Evolutionary conservation across 2,113 vertebrate genomes (phyloP).

Genomic region (Nematolebias whitei): DNA sequence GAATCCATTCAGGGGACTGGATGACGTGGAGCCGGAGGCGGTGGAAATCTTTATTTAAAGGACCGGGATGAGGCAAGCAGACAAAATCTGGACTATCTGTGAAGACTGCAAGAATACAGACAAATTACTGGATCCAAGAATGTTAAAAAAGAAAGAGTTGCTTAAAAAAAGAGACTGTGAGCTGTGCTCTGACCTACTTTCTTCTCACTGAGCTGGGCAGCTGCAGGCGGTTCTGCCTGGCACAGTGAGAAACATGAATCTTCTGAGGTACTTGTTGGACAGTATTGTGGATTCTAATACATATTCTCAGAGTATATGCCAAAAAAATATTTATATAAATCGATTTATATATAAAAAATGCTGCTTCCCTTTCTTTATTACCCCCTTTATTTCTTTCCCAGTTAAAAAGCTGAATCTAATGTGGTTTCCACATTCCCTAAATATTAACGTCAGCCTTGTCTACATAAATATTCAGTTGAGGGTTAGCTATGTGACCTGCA

Average conservation of each 20-base stretch:
- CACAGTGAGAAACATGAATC: constrained; percentile 45
- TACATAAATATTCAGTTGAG: constrained; percentile 38
- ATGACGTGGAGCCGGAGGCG: constrained; percentile 74
- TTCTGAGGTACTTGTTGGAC: constrained; percentile 72
- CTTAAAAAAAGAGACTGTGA: constrained; percentile 36
- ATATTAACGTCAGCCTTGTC: constrained; percentile 60
- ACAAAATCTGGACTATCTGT: constrained; percentile 42
- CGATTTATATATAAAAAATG: constrained; percentile 59
- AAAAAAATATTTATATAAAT: constrained; percentile 69
- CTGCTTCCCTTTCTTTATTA: constrained; percentile 51
- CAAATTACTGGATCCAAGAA: constrained; percentile 57
- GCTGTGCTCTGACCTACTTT: constrained; percentile 67
- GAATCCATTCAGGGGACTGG: constrained; percentile 74
- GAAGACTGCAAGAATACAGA: constrained; percentile 50
- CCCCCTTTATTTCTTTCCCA: constrained; percentile 29
- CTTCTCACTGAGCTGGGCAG: constrained; percentile 50
- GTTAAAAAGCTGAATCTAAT: constrained; percentile 67
- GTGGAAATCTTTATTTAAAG: constrained; percentile 81
- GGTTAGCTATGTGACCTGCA: constrained; percentile 57
- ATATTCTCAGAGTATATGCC: constrained; percentile 63
- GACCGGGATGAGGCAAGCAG: constrained; percentile 23
- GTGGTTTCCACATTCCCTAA: constrained; percentile 70
- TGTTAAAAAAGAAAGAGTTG: constrained; percentile 36
- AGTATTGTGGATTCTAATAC: constrained; percentile 72
- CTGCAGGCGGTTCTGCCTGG: constrained; percentile 60